phyloP scores from a whole-genome alignment of 2,113 vertebrate species.

The Lepus europaeus region DNA sequence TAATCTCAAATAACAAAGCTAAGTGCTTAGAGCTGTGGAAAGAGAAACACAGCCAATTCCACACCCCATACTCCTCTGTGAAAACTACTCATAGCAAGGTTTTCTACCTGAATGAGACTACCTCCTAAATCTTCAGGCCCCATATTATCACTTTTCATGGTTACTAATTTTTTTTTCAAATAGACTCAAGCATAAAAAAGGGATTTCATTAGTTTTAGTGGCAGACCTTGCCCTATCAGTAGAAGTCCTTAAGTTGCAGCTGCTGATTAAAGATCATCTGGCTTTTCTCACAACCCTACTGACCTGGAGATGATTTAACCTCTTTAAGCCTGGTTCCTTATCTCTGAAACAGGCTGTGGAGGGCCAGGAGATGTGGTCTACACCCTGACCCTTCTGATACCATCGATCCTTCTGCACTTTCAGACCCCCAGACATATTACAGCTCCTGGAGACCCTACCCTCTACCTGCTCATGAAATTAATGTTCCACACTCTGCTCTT shows the following conservation, averaged over 20 bases:
- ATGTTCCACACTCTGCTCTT: neutral
- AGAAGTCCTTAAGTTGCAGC: neutral
- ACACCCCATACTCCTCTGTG: accelerated
- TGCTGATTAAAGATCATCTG: neutral
- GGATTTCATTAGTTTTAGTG: neutral
- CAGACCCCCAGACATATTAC: neutral
- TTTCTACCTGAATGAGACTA: neutral
- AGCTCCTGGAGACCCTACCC: neutral
- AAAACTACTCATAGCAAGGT: neutral
- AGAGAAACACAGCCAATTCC: neutral
- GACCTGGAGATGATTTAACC: neutral
- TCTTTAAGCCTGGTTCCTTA: neutral
- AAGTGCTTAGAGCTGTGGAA: neutral
- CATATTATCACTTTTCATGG: neutral
- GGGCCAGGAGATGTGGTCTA: neutral
- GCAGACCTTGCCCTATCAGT: neutral
- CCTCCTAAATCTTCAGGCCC: neutral
- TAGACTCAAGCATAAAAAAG: neutral
- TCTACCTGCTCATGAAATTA: neutral
- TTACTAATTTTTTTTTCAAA: slow-evolving; percentile 42
- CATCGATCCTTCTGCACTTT: neutral
- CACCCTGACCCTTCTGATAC: neutral
- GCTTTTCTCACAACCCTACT: neutral
- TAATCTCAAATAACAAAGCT: neutral
- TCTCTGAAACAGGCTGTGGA: neutral